Evolutionary conservation across 1,140 invertebrate species (phyloP).

Genomic region (Pissodes strobi): DNA sequence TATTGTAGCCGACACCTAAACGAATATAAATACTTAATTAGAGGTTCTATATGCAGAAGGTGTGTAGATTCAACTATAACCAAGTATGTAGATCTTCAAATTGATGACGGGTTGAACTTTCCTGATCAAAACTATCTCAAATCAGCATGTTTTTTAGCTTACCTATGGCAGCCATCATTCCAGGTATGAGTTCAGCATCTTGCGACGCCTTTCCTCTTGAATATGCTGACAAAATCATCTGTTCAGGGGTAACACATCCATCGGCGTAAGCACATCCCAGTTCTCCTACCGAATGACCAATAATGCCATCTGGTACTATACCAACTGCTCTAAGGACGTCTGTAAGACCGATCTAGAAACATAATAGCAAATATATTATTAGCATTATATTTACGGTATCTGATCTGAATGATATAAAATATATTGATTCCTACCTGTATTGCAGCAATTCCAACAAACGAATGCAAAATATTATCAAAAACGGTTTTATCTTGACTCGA

Average conservation of each 20-base stretch:
- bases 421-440: conserved; percentile 67
- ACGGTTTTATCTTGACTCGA: conserved; percentile 72
- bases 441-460: conserved; percentile 89
- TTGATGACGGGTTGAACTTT: too few relatives aligned
- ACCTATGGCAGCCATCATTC: conserved; percentile 85
- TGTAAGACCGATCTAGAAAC: conserved; percentile 75
- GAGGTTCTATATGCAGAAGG: too few relatives aligned
- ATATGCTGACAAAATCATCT: conserved; percentile 83
- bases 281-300: conserved; percentile 88
- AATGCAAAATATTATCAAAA: conserved; percentile 83
- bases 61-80: too few relatives aligned
- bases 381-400: not conserved
- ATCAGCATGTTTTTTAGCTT: too few relatives aligned
- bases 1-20: conserved; percentile 51
- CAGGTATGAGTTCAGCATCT: conserved; percentile 74
- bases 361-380: conserved; percentile 2
- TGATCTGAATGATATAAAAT: not conserved
- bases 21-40: too few relatives aligned
- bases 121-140: too few relatives aligned
- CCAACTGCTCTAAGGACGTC: conserved; percentile 74
- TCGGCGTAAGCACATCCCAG: conserved; percentile 90
- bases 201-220: conserved; percentile 83
- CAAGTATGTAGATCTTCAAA: too few relatives aligned
- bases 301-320: conserved; percentile 79
- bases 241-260: conserved; percentile 79